Percentiles rank a stretch among this genome's conserved stretches.
phyloP scores from a whole-genome alignment of 2,797 vertebrate species.

The Silurus lanzhouensis region DNA sequence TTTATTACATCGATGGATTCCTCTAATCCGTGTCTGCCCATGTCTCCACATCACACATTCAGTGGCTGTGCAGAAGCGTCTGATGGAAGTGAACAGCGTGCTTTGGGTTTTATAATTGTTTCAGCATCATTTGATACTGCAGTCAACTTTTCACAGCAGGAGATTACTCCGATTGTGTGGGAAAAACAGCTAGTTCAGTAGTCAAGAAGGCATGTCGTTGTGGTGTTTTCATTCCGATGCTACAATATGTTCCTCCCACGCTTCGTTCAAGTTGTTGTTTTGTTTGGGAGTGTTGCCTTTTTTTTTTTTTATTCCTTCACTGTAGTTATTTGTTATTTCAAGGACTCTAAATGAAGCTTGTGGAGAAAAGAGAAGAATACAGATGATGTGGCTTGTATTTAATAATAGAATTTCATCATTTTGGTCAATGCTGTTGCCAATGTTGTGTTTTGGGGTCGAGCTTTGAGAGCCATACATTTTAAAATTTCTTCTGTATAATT shows the following conservation, averaged over 20 bases:
- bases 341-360: not conserved
- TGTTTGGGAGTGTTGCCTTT: not conserved
- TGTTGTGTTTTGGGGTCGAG: not conserved
- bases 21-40: slow-evolving; percentile 31
- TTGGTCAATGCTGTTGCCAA: not conserved
- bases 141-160: not conserved
- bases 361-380: not conserved
- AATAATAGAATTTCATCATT: not conserved
- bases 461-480: not conserved
- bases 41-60: slow-evolving; percentile 19
- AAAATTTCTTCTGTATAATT: not conserved
- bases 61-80: not conserved
- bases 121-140: not conserved
- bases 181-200: no score
- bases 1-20: slow-evolving; percentile 23
- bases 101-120: not conserved
- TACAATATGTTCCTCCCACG: not conserved
- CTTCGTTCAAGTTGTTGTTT: not conserved
- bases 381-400: not conserved
- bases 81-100: not conserved
- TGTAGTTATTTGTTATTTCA: no score
- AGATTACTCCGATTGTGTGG: not conserved
- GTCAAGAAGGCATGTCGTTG: not conserved
- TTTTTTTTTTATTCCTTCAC: not conserved
- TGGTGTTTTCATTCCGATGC: not conserved